Conservation (phyloP, 2,797 vertebrate genomes). For the Pangasius djambal region DNA sequence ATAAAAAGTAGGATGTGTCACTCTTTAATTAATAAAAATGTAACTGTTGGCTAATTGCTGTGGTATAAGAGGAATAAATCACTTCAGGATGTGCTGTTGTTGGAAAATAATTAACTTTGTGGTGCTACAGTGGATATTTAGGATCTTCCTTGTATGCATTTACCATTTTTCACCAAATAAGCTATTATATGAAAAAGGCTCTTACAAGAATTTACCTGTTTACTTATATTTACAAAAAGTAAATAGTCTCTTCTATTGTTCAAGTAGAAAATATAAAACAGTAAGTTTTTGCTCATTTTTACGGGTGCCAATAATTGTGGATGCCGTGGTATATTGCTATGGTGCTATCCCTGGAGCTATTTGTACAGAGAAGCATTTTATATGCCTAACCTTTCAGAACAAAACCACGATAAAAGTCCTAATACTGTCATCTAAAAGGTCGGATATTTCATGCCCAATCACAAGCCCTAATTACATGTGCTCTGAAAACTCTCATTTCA, state of each 20-base stretch:
- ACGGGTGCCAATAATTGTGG: background rate
- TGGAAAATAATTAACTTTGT: background rate
- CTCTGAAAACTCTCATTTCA: background rate
- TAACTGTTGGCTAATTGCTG: background rate
- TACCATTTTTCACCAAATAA: background rate
- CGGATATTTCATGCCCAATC: background rate
- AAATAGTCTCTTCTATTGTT: background rate
- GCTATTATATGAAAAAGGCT: background rate
- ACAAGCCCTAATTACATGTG: background rate
- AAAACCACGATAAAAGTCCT: background rate
- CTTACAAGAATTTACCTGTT: background rate
- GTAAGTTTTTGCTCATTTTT: background rate
- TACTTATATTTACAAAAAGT: background rate
- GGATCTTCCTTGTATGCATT: background rate
- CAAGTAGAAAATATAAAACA: background rate
- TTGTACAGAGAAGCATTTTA: background rate
- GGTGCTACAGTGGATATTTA: background rate
- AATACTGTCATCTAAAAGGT: background rate
- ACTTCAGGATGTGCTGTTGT: background rate
- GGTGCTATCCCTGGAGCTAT: background rate
- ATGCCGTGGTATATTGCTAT: background rate
- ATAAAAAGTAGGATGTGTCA: background rate
- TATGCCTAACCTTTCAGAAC: constrained; percentile 19
- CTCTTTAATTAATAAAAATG: background rate
- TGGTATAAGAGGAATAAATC: background rate